Conservation (phyloP, 1,140 invertebrate genomes). For the Caenorhabditis elegans region DNA sequence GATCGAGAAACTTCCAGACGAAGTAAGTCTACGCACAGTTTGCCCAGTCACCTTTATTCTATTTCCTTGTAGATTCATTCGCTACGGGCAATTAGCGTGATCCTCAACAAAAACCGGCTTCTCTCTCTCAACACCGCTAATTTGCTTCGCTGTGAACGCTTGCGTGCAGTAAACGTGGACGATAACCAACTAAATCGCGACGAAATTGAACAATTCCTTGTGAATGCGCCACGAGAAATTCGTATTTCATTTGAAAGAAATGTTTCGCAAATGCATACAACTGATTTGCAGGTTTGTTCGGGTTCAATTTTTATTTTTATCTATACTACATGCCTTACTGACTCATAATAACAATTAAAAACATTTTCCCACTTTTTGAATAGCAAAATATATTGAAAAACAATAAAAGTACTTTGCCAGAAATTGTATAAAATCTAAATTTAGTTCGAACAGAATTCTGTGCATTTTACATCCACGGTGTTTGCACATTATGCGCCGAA, state of each 20-base stretch:
- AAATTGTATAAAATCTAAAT: no score
- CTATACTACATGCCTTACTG: no score
- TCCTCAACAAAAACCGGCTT: slow-evolving; percentile 29
- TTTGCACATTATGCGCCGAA: background rate
- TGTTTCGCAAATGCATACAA: background rate
- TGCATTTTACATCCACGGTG: background rate
- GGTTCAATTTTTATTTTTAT: background rate
- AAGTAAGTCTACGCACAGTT: background rate
- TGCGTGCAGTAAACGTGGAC: background rate
- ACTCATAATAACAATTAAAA: no score
- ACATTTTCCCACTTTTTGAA: no score
- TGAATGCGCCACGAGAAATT: background rate
- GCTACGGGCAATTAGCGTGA: background rate
- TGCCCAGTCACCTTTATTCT: no score
- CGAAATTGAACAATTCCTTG: background rate
- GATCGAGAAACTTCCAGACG: background rate
- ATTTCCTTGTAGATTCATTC: slow-evolving; percentile 30
- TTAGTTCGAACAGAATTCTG: no score
- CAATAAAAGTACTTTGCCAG: no score
- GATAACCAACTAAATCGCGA: slow-evolving; percentile 22
- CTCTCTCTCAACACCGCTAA: background rate
- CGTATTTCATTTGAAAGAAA: background rate
- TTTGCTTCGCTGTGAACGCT: slow-evolving; percentile 16
- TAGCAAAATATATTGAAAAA: no score
- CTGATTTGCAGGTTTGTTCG: background rate